Conservation (phyloP, 2,797 vertebrate genomes). For the Lagorchestes hirsutus region DNA sequence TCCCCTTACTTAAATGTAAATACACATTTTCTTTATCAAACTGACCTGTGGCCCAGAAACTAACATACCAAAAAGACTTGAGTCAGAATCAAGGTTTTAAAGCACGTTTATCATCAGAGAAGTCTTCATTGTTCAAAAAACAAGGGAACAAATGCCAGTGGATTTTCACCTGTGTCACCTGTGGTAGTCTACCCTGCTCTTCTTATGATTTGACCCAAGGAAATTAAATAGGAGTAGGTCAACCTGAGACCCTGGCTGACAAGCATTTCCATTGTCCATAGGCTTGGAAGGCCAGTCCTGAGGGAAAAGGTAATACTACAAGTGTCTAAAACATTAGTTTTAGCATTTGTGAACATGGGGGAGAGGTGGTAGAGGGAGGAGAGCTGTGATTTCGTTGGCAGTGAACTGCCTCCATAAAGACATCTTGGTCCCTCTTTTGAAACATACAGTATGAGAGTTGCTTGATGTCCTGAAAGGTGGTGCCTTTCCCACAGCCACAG, state of each 20-base stretch:
- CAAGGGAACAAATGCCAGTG: too few species aligned
- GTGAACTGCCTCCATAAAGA: neutral
- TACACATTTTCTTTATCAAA: too few species aligned
- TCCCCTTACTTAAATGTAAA: too few species aligned
- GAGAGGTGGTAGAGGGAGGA: neutral
- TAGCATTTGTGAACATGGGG: neutral
- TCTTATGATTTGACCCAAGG: neutral
- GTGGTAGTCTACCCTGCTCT: neutral
- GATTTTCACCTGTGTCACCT: neutral
- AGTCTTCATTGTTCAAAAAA: neutral
- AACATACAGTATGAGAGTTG: too few species aligned
- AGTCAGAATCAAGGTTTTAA: conserved; percentile 2
- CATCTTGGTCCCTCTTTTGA: neutral
- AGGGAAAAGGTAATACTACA: neutral
- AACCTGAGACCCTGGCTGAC: neutral
- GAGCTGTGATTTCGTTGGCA: neutral
- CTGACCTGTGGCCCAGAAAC: neutral
- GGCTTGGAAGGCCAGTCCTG: neutral
- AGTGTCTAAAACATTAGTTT: conserved; percentile 24
- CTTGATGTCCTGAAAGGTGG: too few species aligned
- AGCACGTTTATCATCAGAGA: neutral
- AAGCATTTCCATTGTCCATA: neutral
- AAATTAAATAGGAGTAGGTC: neutral
- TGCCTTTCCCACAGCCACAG: neutral
- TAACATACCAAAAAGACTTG: neutral